phyloP scores from a whole-genome alignment of 1,140 invertebrate genomes.

The Ceratosolen fusciceps region DNA sequence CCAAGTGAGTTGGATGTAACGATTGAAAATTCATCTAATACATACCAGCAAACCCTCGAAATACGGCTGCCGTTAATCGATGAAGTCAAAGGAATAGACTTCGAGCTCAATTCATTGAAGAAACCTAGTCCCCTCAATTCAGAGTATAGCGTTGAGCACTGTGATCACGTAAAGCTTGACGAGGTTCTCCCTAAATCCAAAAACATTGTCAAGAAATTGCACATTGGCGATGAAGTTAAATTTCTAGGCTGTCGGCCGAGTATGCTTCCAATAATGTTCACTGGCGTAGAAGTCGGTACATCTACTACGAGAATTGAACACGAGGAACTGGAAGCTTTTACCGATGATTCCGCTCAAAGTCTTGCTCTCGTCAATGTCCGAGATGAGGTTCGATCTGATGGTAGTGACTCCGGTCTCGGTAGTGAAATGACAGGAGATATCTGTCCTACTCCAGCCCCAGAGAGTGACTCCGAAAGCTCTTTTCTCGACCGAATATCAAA shows the following conservation, averaged over 20 bases:
- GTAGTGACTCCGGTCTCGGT: slow-evolving; percentile 85
- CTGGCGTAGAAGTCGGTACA: slow-evolving; percentile 56
- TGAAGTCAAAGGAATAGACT: not conserved
- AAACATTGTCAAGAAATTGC: slow-evolving; percentile 54
- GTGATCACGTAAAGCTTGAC: not conserved
- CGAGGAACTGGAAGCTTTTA: slow-evolving; percentile 64
- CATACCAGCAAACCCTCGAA: slow-evolving; percentile 40
- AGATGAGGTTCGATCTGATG: slow-evolving; percentile 78
- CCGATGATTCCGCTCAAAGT: slow-evolving; percentile 69
- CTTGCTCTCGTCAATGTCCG: slow-evolving; percentile 61
- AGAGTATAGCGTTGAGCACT: slow-evolving; percentile 14
- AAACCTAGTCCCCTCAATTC: not conserved
- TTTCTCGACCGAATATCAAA: slow-evolving; percentile 73
- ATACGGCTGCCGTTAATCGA: slow-evolving; percentile 53
- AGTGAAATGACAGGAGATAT: slow-evolving; percentile 75
- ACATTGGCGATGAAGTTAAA: slow-evolving; percentile 53
- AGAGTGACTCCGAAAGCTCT: slow-evolving; percentile 72
- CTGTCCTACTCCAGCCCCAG: slow-evolving; percentile 64
- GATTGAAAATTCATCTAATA: not conserved
- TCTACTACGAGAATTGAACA: slow-evolving; percentile 62
- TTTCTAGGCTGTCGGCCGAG: slow-evolving; percentile 40
- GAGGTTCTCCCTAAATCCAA: not conserved
- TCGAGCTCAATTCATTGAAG: not conserved
- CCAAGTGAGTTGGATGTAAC: not conserved
- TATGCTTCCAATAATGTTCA: slow-evolving; percentile 3